Evolutionary conservation across 2,797 vertebrate genomes (phyloP), one percentile per base, ranked within the genome.

Genomic region (Delichon dasypus): DNA sequence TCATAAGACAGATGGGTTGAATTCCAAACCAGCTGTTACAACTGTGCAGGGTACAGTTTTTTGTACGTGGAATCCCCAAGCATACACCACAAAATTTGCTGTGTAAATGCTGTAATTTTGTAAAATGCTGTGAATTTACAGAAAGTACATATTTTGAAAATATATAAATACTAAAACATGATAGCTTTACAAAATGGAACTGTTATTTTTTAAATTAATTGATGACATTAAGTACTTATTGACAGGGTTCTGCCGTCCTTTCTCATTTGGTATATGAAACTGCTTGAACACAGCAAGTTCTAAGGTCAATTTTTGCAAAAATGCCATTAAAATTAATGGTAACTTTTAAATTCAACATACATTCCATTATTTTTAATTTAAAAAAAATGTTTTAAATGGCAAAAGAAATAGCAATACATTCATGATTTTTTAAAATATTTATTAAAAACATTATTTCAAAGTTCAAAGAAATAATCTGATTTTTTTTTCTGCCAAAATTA

Each of bases 11-110:
- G 75, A 91, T 93, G 92, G 93, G 68, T 16, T 6, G 7, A 91
- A 72, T 57, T 89, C 67, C 60, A 82, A 92, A 84, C 53, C 94
- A 96, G 77, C 86, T 94, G 93, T 89, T 94, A 71, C 20, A 78
- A 51, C 40, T 57, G 32, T 2, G 1, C 50, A 27, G 48, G 40
- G 34, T 75, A 40, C 21, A 36, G 9, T 64, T 64, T 13, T 75
- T 54, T 86, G 48, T 62, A 58, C 73, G 81, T 84, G 55, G 71
- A 93, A 78, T 80, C 22, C 82, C 80, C 53, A 66, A 57, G 34
- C 75, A 76, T 2, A 50, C 3, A 10, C 72, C 0, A 1, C 44
- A 71, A 2, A 1, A 38, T 38, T 38, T 38, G 38, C 38, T 38
- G 38, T 38, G 38, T 38, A 38, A 38, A 38, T 38, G 38, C 38